Conservation (phyloP, 92 coral and sea anemone species). For the Palythoa grandiflora region DNA sequence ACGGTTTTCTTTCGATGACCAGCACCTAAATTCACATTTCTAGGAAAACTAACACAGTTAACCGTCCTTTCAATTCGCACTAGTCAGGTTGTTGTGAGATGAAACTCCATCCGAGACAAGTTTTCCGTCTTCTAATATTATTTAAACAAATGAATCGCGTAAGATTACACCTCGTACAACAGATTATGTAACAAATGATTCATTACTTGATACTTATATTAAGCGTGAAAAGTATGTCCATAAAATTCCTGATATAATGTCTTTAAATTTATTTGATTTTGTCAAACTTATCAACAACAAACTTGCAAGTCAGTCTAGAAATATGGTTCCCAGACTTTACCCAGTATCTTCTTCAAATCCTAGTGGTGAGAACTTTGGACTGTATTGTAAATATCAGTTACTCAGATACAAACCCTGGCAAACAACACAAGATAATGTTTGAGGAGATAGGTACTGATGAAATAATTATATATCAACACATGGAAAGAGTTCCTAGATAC, state of each 20-base stretch:
- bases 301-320: conserved; percentile 50
- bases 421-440: conserved; percentile 59
- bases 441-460: conserved; percentile 64
- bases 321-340: conserved; percentile 47
- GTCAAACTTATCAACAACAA: conserved; percentile 58
- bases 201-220: conserved; percentile 58
- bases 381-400: conserved; percentile 59
- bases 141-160: conserved; percentile 52
- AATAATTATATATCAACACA: conserved; percentile 34
- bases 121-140: no score
- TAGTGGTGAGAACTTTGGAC: conserved; percentile 55
- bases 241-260: conserved; percentile 51
- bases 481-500: conserved; percentile 60
- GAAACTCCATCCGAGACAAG: no score
- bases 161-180: conserved; percentile 36
- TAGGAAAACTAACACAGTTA: no score
- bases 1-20: conserved; percentile 47
- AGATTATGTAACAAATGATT: conserved; percentile 53
- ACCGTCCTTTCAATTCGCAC: no score
- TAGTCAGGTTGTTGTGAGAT: no score
- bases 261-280: conserved; percentile 15
- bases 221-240: conserved; percentile 47
- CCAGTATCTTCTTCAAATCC: conserved; percentile 59
- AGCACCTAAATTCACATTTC: neutral
- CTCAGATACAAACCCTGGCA: conserved; percentile 63